These are phyloP conservation scores for Bucorvus abyssinicus DNA, from an alignment of 2,797 vertebrate genomes.

Conservation along the genomic window DNA sequence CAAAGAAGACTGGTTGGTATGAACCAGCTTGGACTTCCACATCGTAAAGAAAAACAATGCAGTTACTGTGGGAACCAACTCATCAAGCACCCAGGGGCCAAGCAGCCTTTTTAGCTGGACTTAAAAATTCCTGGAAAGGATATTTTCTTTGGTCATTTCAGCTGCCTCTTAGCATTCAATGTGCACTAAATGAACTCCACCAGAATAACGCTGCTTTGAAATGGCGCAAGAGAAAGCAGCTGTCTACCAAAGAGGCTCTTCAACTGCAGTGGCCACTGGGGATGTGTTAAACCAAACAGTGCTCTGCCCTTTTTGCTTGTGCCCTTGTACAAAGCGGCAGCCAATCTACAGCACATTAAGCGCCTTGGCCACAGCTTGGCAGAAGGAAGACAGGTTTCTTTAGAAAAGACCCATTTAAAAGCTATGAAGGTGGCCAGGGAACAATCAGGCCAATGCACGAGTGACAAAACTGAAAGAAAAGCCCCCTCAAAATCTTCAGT, in stretches of 20 bases:
- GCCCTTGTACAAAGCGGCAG: neutral
- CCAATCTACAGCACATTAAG: neutral
- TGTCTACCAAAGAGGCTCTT: neutral
- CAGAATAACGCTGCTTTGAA: neutral
- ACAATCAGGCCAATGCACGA: neutral
- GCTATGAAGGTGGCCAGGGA: neutral
- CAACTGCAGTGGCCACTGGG: neutral
- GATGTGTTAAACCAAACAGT: neutral
- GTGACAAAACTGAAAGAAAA: neutral
- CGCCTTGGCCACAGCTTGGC: neutral
- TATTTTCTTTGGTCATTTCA: neutral
- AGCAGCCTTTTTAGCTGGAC: neutral
- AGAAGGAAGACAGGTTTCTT: neutral
- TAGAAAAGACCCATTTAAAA: neutral
- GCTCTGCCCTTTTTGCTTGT: neutral
- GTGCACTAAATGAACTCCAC: neutral
- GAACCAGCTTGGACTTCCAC: neutral
- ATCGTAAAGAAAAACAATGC: neutral
- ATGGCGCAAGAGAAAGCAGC: neutral
- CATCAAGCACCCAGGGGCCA: neutral
- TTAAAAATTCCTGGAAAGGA: neutral
- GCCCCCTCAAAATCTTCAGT: neutral
- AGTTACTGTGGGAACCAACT: slow-evolving; percentile 54
- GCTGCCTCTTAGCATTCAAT: neutral
- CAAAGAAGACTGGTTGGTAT: neutral